These are phyloP conservation scores for Sebastes iracundus DNA, from an alignment of 2,797 vertebrate genomes.

Conservation along the genomic window DNA sequence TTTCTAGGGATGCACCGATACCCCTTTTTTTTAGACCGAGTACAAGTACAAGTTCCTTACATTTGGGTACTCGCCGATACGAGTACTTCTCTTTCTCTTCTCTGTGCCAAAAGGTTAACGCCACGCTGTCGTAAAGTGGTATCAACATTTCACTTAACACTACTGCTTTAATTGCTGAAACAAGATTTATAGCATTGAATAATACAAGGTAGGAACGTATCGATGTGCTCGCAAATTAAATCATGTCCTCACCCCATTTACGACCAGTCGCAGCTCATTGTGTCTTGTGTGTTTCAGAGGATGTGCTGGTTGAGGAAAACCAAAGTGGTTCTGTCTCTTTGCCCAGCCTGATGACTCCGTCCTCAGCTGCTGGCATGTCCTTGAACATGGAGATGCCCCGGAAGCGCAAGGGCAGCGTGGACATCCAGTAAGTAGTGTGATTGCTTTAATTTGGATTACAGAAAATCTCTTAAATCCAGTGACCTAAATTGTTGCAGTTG, in stretches of 20 bases:
- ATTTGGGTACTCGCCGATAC: too few species aligned
- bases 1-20: too few species aligned
- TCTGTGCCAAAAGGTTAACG: too few species aligned
- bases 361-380: slow-evolving; percentile 67
- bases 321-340: slow-evolving; percentile 73
- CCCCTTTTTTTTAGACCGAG: too few species aligned
- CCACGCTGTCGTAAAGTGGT: too few species aligned
- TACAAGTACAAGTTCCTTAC: too few species aligned
- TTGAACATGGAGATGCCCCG: slow-evolving; percentile 85
- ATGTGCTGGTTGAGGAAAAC: slow-evolving; percentile 78
- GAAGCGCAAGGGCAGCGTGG: slow-evolving; percentile 90
- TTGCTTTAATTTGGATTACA: not conserved
- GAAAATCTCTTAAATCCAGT: not conserved
- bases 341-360: slow-evolving; percentile 74
- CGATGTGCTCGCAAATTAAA: not conserved
- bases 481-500: not conserved
- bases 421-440: slow-evolving; percentile 84
- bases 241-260: not conserved
- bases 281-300: slow-evolving; percentile 67
- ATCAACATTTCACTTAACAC: too few species aligned
- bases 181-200: not conserved
- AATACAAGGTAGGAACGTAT: not conserved
- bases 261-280: not conserved
- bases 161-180: too few species aligned
- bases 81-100: too few species aligned